phyloP scores from a whole-genome alignment of 2,113 vertebrate genomes.

The Dicrurus megarhynchus region DNA sequence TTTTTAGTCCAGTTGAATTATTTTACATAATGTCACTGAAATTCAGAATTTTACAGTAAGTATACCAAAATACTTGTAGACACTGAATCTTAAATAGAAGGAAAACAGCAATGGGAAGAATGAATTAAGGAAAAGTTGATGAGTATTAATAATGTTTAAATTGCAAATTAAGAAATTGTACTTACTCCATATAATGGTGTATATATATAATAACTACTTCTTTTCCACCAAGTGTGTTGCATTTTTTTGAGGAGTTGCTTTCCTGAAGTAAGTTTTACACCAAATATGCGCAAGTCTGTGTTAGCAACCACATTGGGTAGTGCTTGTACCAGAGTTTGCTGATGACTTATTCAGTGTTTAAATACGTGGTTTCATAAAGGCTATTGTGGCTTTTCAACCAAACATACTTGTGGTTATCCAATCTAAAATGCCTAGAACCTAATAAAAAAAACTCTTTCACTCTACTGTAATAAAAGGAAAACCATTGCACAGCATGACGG shows the following conservation, averaged over 20 bases:
- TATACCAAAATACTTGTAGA: background rate
- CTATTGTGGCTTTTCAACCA: background rate
- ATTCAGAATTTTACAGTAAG: background rate
- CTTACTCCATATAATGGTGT: background rate
- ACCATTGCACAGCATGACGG: rapidly evolving
- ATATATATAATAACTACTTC: background rate
- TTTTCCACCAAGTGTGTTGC: background rate
- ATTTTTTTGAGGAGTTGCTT: background rate
- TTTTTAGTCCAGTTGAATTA: background rate
- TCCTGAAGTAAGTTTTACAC: background rate
- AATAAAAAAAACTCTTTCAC: background rate
- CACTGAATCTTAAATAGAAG: background rate
- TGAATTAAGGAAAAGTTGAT: background rate
- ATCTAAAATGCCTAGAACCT: background rate
- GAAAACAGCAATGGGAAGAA: background rate
- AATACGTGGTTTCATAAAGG: background rate
- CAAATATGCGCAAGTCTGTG: background rate
- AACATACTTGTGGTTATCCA: background rate
- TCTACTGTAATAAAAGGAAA: background rate
- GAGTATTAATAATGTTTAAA: background rate
- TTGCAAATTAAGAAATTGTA: background rate
- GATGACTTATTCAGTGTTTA: background rate
- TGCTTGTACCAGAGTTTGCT: background rate
- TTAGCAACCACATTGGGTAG: background rate
- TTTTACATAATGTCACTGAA: background rate